Evolutionary conservation across 2,113 vertebrate species (phyloP), one percentile per base, ranked within the genome.

Genomic region (Sarotherodon lohbergeri): DNA sequence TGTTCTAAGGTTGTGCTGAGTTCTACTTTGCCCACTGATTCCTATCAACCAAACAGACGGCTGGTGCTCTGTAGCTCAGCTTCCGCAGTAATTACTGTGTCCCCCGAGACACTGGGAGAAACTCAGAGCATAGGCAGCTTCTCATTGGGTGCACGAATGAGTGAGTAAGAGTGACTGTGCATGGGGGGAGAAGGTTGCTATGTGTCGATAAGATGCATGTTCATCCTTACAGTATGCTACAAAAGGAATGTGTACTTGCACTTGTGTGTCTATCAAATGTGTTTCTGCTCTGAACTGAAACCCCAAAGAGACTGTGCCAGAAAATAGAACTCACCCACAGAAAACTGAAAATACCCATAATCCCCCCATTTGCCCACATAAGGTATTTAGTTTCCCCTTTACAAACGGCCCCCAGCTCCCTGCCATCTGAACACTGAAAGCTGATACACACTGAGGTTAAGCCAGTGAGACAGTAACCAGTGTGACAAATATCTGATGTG

Each of bases 81-180:
- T 95, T 95, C 92, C 91, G 92, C 90, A 87, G 91, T 46, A 94
- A 95, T 95, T 95, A 93, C 78, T 88, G 11, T 14, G 24, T 91
- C 93, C 92, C 93, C 6, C 0, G 94, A 93, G 94, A 92, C 76
- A 9, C 80, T 7, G n/a, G 84, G 48, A 91, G 90, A 89, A 92
- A 84, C 87, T 78, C 39, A 88, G 85, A 87, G 57, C 80, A 86
- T 13, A 89, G 86, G 43, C 87, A n/a, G 85, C 81, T 52, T 90
- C 73, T 91, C 66, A 88, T 39, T 88, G 81, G 82, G 79, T 84
- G 71, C 55, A 17, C 83, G 55, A 84, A 43, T 73, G 39, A 59
- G 16, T 63, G 34, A 9, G 63, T n/a, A 7, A 55, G n/a, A 11
- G 46, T 32, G 50, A 19, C n/a, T 83, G 83, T 81, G 79, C 16